Base-by-base conservation (phyloP, 2,888 invertebrate genomes). In the Caenorhabditis imperialis region DNA sequence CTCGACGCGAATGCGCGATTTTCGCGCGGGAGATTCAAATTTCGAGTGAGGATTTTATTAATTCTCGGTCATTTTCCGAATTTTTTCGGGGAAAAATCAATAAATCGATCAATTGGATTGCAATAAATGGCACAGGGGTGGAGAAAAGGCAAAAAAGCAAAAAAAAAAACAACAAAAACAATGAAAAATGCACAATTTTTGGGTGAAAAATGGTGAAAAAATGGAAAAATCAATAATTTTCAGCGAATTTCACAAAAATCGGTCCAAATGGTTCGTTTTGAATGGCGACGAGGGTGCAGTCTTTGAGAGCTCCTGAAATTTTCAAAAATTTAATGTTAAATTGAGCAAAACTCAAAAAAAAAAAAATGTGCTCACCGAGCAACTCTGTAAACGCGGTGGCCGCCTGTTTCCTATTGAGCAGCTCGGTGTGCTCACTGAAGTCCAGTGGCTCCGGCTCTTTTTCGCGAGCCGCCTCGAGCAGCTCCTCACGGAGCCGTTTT, bases 231-330 rank as follows among this genome's bases (percentile, higher is more conserved):
- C 10, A 7, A 6, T 30, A 30, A 7, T 30, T 10, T 30, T 42
- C 42, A 2, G 27, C 30, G 45, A 23, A 38, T 7, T 44, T 50
- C 8, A 51, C 44, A 4, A 23, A 7, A n/a, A 61, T 61, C 1
- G 33, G 37, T 6, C 35, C 48, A 18, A 50, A 65, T 25, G 65
- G 55, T 14, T 50, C 35, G 1, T 50, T 35, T 33, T 67, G 67
- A 16, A 44, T 30, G 12, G 44, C 57, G 4, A n/a, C 16, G 25
- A 67, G 12, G 14, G 42, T 44, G 22, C n/a, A 14, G 16, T 51
- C 57, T n/a, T 67, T 67, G 12, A 67, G 18, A 37, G 14, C n/a
- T 25, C 57, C 63, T 65, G 55, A 40, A 65, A 55, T 27, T 12
- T 14, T 18, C 33, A n/a, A 14, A 18, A 30, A 30, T 30, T 30